A percentile compares a stretch with the other conserved stretches of the same genome.
phyloP scores from a whole-genome alignment of 1,140 invertebrate genomes.

The Leptinotarsa texana region DNA sequence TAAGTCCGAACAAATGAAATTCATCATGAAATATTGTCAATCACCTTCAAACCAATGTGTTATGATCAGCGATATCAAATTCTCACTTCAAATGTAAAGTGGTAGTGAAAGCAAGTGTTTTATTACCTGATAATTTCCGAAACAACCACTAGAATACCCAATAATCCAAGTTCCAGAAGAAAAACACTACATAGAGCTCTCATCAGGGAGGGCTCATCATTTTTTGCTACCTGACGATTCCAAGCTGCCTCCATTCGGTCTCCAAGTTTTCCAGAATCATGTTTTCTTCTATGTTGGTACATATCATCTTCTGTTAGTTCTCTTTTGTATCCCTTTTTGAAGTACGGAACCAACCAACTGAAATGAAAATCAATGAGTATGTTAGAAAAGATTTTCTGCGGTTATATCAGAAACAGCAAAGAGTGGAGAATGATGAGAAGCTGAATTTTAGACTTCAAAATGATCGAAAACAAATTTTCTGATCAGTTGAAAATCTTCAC shows the following conservation, averaged over 20 bases:
- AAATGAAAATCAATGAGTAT: constrained; percentile 15
- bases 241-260: constrained; percentile 62
- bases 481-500: no score
- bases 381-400: no score
- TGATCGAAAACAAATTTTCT: no score
- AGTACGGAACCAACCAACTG: constrained; percentile 55
- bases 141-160: constrained; percentile 58
- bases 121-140: constrained; percentile 60
- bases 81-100: no score
- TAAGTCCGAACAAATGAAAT: no score
- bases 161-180: constrained; percentile 52
- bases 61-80: no score
- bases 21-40: no score
- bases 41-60: no score
- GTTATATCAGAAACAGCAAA: no score
- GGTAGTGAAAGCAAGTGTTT: not conserved
- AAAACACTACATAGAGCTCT: constrained; percentile 53
- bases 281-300: constrained; percentile 30
- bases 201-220: constrained; percentile 49
- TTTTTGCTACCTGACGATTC: constrained; percentile 54
- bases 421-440: no score
- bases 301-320: constrained; percentile 47
- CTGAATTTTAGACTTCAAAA: no score
- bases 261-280: constrained; percentile 55
- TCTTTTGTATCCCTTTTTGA: constrained; percentile 42